Evolutionary conservation across 2,113 vertebrate species (phyloP), one percentile per base, ranked within the genome.

Genomic region (Vombatus ursinus): DNA sequence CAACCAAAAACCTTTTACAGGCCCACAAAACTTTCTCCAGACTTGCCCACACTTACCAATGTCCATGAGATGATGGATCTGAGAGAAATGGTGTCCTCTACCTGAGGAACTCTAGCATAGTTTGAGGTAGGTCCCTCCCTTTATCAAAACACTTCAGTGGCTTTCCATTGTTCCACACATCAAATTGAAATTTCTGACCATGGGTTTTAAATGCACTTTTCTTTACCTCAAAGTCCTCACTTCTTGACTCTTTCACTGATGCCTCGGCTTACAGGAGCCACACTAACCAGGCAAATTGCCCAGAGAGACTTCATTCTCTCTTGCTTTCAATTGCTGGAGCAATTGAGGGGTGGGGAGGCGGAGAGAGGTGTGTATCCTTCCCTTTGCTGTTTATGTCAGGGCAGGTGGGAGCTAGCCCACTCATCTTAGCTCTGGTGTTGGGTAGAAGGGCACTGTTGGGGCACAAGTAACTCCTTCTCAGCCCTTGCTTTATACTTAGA

Each of bases 1-100:
- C 93, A 57, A 26, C 95, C 93, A 93, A 96, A 96, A 98, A 37
- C 96, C 97, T 97, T 94, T 98, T 93, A 97, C 31, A 3, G 95
- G 23, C 94, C 94, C 94, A 92, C 95, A 96, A 91, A 96, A 96
- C 91, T 90, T 93, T 97, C 92, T 77, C 84, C 50, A 44, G 52
- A 26, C 91, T 95, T 68, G 31, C 52, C 68, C 50, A 49, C 50
- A 8, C 37, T 92, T 57, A 49, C 90, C 31, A 31, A 44, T 47
- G 52, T 25, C 19, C 37, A 37, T 95, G 95, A 19, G 16, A 26
- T 37, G 94, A 93, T 90, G 50, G 53, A 52, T 44, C 16, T 89
- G 10, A 93, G 52, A 89, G 50, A 37, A 94, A 91, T 24, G 90
- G 51, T n/a, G 48, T 8, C 49, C 50, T 53, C 31, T 68, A 47